These are phyloP conservation scores for Osmerus mordax DNA, from an alignment of 2,113 vertebrate genomes.

Conservation along the genomic window DNA sequence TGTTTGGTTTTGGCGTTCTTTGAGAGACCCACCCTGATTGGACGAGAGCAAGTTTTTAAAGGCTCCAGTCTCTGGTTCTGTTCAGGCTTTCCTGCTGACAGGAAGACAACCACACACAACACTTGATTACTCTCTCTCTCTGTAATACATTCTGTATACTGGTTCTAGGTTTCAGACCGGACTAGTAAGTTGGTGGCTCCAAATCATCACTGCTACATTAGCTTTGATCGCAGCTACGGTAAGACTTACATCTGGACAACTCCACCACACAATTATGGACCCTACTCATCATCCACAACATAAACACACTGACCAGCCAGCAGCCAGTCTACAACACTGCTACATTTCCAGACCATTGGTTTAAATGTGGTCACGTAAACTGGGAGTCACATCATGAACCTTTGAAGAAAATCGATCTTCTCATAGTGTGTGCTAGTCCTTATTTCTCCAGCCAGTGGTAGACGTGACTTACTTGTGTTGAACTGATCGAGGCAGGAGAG, in stretches of 20 bases:
- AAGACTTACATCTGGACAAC: too few relatives aligned
- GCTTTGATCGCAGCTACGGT: background rate
- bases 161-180: background rate
- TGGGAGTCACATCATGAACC: background rate
- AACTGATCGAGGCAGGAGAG: conserved; percentile 33
- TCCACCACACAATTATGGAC: too few relatives aligned
- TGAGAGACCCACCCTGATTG: conserved; percentile 88
- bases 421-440: too few relatives aligned
- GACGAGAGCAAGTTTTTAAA: conserved; percentile 83
- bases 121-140: background rate
- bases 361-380: too few relatives aligned
- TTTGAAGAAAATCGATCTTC: background rate
- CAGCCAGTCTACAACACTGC: too few relatives aligned
- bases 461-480: conserved; percentile 48
- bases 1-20: conserved; percentile 80
- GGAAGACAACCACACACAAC: background rate
- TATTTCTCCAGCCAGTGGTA: too few relatives aligned
- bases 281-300: too few relatives aligned
- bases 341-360: too few relatives aligned
- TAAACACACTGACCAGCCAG: too few relatives aligned
- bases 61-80: conserved; percentile 77
- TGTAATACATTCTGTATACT: background rate
- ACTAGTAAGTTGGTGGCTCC: background rate
- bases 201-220: background rate
- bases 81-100: conserved; percentile 67